A percentile compares a stretch with the other conserved stretches of the same genome.
phyloP scores from a whole-genome alignment of 2,113 vertebrate species.

The Forbesichthys papilliferus region DNA sequence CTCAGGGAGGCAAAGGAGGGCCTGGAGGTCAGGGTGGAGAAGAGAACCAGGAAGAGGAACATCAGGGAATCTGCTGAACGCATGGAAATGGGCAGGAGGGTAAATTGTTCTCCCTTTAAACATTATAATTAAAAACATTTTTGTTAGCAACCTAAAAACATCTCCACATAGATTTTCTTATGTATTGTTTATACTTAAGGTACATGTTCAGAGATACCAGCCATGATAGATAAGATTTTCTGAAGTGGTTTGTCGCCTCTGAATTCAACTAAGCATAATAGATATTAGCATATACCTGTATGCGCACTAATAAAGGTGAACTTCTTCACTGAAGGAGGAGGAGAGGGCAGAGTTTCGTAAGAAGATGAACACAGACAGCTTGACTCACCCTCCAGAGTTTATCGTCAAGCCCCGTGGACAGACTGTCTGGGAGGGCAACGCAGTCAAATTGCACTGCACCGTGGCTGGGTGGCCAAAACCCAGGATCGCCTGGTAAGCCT shows the following conservation, averaged over 20 bases:
- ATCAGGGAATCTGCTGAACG: conserved; percentile 88
- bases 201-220: no score
- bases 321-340: conserved; percentile 76
- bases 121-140: no score
- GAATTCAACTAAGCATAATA: no score
- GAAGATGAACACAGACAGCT: conserved; percentile 89
- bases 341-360: conserved; percentile 88
- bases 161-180: no score
- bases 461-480: conserved; percentile 95
- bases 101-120: conserved; percentile 53
- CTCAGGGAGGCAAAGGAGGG: conserved; percentile 67
- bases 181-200: no score
- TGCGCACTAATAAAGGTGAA: no score
- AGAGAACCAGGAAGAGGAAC: conserved; percentile 81
- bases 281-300: no score
- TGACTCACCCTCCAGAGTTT: conserved; percentile 89
- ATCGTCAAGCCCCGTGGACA: conserved; percentile 89
- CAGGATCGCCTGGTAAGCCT: conserved; percentile 77
- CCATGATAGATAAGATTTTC: no score
- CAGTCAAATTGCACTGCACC: conserved; percentile 87
- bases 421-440: conserved; percentile 93
- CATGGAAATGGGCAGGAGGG: conserved; percentile 82
- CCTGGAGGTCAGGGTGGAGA: conserved; percentile 78
- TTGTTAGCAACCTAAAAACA: no score
- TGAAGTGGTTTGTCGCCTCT: no score